Base-by-base conservation (phyloP, 2,113 vertebrate species). In the Amia ocellicauda region DNA sequence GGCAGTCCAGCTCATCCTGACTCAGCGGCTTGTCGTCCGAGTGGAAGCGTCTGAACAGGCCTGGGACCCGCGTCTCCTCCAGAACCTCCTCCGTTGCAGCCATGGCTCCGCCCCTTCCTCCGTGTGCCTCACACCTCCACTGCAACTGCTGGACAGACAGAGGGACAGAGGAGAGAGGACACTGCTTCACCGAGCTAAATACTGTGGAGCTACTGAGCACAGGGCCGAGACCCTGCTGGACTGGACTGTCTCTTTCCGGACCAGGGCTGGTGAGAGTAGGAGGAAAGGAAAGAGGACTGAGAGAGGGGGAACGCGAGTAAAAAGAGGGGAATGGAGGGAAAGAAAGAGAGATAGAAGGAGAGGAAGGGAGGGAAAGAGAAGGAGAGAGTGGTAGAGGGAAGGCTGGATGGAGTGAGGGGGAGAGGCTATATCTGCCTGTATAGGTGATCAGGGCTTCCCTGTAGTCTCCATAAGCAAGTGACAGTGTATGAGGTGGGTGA, bases 1-100 rank as follows among this genome's bases (percentile, higher is more conserved):
- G 74, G 43, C 77, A 56, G 28, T 89, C 85, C 4, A 89, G 42
- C 58, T 88, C 83, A 4, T 88, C 88, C 54, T 73, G 63, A 49
- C 66, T 72, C 19, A 91, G 47, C 11, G 63, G 41, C n/a, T 22
- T 23, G 3, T 41, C 50, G 3, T 73, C 68, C 31, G 63, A 50
- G 4, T 58, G 23, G 17, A 52, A 40, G 52, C 67, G 69, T 17
- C 59, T 67, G 45, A 55, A 45, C 20, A 61, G 40, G 24, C 28
- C 52, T 2, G 5, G 19, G 11, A 24, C 66, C 13, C 4, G 66
- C 7, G 59, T 47, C 0, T 22, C 58, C 66, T 56, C 58, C 41
- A 68, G 23, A 14, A 2, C 17, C 23, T 20, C 71, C 58, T 78
- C 74, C 42, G 72, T 24, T 59, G 31, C 61, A 7, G 77, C 73